These are phyloP conservation scores for Nephrotoma guestfalica DNA, from an alignment of 2,888 invertebrate genomes.

Conservation along the genomic window DNA sequence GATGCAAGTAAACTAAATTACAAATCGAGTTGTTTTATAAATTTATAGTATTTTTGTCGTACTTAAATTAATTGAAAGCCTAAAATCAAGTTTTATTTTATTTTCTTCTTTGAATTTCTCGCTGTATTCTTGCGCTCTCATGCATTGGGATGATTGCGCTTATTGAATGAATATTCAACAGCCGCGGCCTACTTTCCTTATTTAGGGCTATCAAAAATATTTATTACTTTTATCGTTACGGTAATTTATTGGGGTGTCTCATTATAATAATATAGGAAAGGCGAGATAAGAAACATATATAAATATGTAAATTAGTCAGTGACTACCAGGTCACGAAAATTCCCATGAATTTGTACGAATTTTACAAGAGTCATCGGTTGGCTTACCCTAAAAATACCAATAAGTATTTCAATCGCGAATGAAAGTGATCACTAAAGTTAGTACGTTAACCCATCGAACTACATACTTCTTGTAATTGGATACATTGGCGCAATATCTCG, in stretches of 20 bases:
- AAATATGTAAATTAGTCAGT: neutral
- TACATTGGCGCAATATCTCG: neutral
- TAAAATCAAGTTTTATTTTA: neutral
- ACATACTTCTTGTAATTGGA: neutral
- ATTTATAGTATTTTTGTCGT: neutral
- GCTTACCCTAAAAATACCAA: neutral
- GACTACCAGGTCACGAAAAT: neutral
- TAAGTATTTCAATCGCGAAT: neutral
- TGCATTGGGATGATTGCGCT: neutral
- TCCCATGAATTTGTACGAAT: neutral
- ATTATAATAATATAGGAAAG: neutral
- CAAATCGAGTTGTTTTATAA: neutral
- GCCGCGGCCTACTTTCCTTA: neutral
- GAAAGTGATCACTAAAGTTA: neutral
- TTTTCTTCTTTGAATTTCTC: neutral
- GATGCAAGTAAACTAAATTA: neutral
- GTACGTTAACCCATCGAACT: neutral
- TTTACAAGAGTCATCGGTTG: neutral
- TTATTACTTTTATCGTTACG: neutral
- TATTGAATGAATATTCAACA: neutral
- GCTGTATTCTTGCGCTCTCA: neutral
- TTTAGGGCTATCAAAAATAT: neutral
- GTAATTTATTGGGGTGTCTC: neutral
- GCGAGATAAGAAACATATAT: neutral
- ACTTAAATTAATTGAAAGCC: neutral